These are phyloP conservation scores for Lagenorhynchus albirostris DNA, from an alignment of 2,113 vertebrate genomes.

Conservation along the genomic window DNA sequence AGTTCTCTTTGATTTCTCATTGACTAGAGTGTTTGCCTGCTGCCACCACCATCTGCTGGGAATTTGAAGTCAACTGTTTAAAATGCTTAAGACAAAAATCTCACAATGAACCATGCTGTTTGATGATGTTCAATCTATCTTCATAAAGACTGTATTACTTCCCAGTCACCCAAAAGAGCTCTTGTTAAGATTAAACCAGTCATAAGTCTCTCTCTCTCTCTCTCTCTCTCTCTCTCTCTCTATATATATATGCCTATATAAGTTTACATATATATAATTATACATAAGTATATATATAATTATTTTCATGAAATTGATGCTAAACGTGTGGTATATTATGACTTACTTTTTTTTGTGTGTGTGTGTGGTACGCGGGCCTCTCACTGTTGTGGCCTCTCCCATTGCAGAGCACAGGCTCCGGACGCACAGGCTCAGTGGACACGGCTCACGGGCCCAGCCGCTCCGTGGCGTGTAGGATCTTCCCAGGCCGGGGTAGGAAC, in stretches of 20 bases:
- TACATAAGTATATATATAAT: not conserved
- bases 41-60: not conserved
- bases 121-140: not conserved
- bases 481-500: too few relatives aligned
- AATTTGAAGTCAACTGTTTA: not conserved
- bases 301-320: not conserved
- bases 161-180: not conserved
- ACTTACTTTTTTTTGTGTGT: not conserved
- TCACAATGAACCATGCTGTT: not conserved
- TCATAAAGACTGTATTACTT: not conserved
- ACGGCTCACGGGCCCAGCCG: too few relatives aligned
- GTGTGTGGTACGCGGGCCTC: too few relatives aligned
- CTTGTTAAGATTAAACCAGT: not conserved
- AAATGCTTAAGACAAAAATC: not conserved
- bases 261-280: not conserved
- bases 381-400: too few relatives aligned
- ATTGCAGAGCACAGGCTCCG: too few relatives aligned
- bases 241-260: too few relatives aligned
- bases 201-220: too few relatives aligned
- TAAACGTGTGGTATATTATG: not conserved
- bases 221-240: too few relatives aligned
- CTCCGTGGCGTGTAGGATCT: too few relatives aligned
- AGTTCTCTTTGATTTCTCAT: conserved; percentile 35
- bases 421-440: too few relatives aligned
- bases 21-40: conserved; percentile 1